Evolutionary conservation across 53 echinoderm and acorn worm species (phyloP).

Genomic region (Antedon mediterranea): DNA sequence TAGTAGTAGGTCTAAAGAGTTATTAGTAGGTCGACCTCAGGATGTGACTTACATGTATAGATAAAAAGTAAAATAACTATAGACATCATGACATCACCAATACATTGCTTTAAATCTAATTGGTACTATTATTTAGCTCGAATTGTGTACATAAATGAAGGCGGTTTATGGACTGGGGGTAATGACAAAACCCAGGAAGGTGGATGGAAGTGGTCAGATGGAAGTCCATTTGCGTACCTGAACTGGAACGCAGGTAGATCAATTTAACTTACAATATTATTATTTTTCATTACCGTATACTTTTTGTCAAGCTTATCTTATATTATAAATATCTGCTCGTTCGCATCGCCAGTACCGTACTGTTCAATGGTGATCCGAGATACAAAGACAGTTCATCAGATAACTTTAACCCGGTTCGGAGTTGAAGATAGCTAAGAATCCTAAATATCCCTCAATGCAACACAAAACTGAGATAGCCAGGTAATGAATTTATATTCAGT

Average conservation of each 20-base stretch:
- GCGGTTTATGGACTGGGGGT: conserved; percentile 62
- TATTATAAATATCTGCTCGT: not conserved
- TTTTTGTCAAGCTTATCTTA: no score
- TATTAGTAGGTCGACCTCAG: not conserved
- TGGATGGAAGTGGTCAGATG: conserved; percentile 77
- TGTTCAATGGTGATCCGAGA: no score
- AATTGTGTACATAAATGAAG: conserved; percentile 23
- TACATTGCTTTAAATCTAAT: no score
- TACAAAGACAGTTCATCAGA: no score
- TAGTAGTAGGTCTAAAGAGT: not conserved
- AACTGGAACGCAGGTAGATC: conserved; percentile 68
- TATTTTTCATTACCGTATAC: not conserved
- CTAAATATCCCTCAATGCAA: no score
- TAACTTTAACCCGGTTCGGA: no score
- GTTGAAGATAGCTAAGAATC: no score
- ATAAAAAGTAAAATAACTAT: no score
- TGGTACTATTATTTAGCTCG: conserved; percentile 29
- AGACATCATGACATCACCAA: no score
- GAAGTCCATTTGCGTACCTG: conserved; percentile 55
- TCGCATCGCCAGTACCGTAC: not conserved
- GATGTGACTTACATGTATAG: no score
- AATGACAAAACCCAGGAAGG: conserved; percentile 55
- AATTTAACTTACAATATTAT: not conserved
- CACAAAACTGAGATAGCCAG: not conserved
- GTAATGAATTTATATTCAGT: no score